A percentile compares a stretch with the other conserved stretches of the same genome.
These are phyloP conservation scores for Liasis olivaceus DNA, from an alignment of 2,797 vertebrate species.

Conservation along the genomic window DNA sequence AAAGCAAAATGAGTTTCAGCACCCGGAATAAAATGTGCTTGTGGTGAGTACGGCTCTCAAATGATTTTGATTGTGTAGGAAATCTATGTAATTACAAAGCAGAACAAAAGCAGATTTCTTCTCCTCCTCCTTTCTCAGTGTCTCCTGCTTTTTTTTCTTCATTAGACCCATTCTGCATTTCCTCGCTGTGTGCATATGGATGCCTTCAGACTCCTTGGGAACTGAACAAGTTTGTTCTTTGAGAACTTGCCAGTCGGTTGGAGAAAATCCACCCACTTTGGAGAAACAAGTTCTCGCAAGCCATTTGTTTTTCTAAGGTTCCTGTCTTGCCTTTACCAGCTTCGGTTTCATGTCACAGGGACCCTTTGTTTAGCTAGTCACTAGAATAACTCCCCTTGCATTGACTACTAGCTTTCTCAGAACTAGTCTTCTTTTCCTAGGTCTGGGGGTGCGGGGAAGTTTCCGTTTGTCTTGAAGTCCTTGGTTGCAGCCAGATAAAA, in stretches of 20 bases:
- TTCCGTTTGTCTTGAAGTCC: neutral
- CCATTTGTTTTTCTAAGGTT: slow-evolving; percentile 16
- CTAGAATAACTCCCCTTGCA: neutral
- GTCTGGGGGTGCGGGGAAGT: neutral
- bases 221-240: neutral
- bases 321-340: neutral
- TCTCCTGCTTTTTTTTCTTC: neutral
- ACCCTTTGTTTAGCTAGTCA: slow-evolving; percentile 12
- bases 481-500: neutral
- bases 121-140: neutral
- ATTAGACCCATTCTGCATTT: neutral
- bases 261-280: neutral
- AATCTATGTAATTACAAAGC: slow-evolving; percentile 26
- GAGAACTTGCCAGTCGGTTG: rapidly evolving
- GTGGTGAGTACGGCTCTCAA: neutral
- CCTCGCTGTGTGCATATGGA: neutral
- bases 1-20: neutral
- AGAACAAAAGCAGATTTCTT: slow-evolving; percentile 1
- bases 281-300: slow-evolving; percentile 39
- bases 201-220: neutral
- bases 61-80: slow-evolving; percentile 42
- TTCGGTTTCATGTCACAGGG: neutral
- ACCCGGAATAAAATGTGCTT: neutral
- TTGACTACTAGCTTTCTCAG: neutral
- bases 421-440: neutral